phyloP scores from a whole-genome alignment of 2,888 invertebrate genomes.

The Stenolophus ochropezus region DNA sequence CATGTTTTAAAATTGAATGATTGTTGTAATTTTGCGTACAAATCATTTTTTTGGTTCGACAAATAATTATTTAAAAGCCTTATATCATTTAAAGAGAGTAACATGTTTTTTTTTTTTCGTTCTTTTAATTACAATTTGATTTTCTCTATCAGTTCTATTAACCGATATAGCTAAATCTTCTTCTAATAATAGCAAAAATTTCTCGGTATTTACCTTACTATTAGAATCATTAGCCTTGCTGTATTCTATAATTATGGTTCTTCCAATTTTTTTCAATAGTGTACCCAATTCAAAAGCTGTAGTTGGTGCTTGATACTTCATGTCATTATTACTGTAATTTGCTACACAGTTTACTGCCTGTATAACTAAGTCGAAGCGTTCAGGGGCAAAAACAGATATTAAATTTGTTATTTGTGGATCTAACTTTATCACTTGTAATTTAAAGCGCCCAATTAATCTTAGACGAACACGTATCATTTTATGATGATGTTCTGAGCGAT shows the following conservation, averaged over 20 bases:
- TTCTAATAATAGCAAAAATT: constrained; percentile 20
- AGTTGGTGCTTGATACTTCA: constrained; percentile 22
- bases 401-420: constrained; percentile 47
- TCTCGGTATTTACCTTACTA: neutral
- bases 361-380: constrained; percentile 28
- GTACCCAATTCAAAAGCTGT: constrained; percentile 44
- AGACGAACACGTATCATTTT: constrained; percentile 59
- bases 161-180: constrained; percentile 25
- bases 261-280: constrained; percentile 30
- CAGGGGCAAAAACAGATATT: neutral
- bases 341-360: constrained; percentile 26
- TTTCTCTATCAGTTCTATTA: constrained; percentile 21
- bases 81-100: constrained; percentile 4
- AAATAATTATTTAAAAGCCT: constrained; percentile 28
- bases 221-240: neutral
- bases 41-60: neutral
- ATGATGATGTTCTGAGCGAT: constrained; percentile 5
- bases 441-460: constrained; percentile 62
- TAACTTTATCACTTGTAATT: constrained; percentile 41
- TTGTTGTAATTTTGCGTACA: neutral
- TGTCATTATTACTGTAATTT: neutral
- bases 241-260: constrained; percentile 16
- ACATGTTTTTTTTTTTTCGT: neutral
- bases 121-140: constrained; percentile 2
- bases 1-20: constrained; percentile 53